Base-by-base conservation (phyloP, 2,113 vertebrate species). In the Malurus melanocephalus region DNA sequence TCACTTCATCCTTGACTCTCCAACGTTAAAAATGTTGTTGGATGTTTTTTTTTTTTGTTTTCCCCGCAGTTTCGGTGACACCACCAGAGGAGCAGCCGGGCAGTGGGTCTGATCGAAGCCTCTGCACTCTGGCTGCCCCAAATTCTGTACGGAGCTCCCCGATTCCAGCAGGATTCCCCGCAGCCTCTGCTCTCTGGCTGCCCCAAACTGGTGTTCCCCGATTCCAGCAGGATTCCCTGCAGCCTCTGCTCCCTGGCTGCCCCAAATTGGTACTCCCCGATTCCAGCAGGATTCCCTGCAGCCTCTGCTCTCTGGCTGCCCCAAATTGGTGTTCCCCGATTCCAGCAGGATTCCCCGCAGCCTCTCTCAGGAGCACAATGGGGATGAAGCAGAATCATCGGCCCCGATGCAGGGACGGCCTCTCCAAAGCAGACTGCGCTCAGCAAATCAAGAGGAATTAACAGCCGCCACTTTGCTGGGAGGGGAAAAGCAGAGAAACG, bases 361-460 rank as follows among this genome's bases (percentile, higher is more conserved):
- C 55, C 85, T 40, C 85, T 90, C 43, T 80, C 57, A 66, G n/a
- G 11, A 17, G 3, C 61, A 38, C 80, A 38, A 59, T 51, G 42
- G 69, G 85, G 74, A 86, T 79, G 42, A 79, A 80, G 85, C 38
- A 38, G 38, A 38, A 38, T 38, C 38, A 96, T 96, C 93, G 93
- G 73, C 68, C 55, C 84, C 73, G 19, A 92, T 93, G 0, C 46
- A 78, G 91, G 89, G 73, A 87, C 23, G 6, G 83, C 84, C 85
- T 94, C 88, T 94, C 88, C 79, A 91, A 87, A 90, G 49, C 45
- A 80, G 89, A 87, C 71, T 91, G 83, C 71, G 43, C 64, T 26
- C 74, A 94, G 80, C 89, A 92, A 91, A 92, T 91, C 77, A 88
- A 88, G 89, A 94, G 88, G 88, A 92, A 95, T 93, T 87, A 94